Percentiles rank a stretch among this genome's conserved stretches.
These are phyloP conservation scores for Saccostrea cuccullata DNA, from an alignment of 1,140 invertebrate species.

Conservation along the genomic window DNA sequence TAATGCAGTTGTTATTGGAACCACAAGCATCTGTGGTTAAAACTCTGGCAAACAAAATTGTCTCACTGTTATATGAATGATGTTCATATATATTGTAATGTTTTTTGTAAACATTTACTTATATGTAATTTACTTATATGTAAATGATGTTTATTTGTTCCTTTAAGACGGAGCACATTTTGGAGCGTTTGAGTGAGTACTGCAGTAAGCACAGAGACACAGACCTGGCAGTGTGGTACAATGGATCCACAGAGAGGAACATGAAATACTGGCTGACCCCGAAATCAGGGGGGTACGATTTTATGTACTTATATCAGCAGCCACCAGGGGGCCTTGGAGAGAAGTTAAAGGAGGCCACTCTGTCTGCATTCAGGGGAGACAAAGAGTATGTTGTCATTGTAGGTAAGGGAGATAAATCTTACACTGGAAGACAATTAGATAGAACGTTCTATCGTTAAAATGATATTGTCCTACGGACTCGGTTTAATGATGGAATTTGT, in stretches of 20 bases:
- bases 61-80: too few relatives aligned
- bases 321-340: constrained; percentile 43
- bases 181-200: constrained; percentile 32
- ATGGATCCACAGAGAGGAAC: constrained; percentile 22
- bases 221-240: constrained; percentile 23
- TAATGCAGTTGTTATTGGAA: too few relatives aligned
- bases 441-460: too few relatives aligned
- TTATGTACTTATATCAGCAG: constrained; percentile 34
- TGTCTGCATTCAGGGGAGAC: constrained; percentile 28
- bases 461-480: too few relatives aligned
- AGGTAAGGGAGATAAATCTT: constrained; percentile 38
- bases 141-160: too few relatives aligned
- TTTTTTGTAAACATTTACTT: too few relatives aligned
- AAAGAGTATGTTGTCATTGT: constrained; percentile 43
- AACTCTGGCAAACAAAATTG: too few relatives aligned
- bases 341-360: constrained; percentile 30
- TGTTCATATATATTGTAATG: too few relatives aligned
- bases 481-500: too few relatives aligned
- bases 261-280: constrained; percentile 47
- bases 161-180: constrained; percentile 49
- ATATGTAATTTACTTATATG: too few relatives aligned
- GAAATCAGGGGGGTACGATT: not conserved
- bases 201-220: not conserved
- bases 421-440: not conserved
- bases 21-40: too few relatives aligned